Evolutionary conservation across 2,797 vertebrate species (phyloP).

Genomic region (Eulemur coronatus): DNA sequence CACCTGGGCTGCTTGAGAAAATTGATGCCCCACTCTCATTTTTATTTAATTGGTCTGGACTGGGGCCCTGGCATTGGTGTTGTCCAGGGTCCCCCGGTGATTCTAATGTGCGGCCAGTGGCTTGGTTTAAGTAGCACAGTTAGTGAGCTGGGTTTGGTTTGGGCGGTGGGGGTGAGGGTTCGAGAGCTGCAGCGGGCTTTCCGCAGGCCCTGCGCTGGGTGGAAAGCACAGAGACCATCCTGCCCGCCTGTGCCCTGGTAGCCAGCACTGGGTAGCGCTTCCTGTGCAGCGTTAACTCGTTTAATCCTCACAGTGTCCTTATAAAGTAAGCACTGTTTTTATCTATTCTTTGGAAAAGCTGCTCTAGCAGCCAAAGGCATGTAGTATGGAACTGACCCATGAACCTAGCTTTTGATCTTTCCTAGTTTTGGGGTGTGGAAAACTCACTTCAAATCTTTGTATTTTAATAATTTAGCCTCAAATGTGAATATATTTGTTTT

Average conservation of each 20-base stretch:
- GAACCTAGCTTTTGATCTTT: background rate
- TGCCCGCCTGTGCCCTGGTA: accelerated
- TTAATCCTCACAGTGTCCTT: background rate
- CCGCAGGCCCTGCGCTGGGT: background rate
- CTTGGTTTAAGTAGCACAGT: background rate
- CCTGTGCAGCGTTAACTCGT: background rate
- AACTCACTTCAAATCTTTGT: background rate
- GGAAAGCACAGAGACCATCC: background rate
- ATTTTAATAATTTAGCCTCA: slow-evolving; percentile 31
- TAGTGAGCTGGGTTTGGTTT: background rate
- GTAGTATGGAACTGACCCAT: background rate
- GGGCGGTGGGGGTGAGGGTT: background rate
- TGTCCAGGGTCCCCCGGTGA: background rate
- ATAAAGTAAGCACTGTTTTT: background rate
- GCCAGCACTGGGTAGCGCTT: background rate
- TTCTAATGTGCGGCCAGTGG: background rate
- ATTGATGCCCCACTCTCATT: background rate
- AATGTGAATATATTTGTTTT: background rate
- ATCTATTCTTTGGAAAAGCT: background rate
- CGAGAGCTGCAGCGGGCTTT: background rate
- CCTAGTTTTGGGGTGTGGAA: background rate
- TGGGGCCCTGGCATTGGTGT: background rate
- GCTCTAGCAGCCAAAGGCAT: background rate
- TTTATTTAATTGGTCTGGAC: background rate
- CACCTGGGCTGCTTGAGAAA: background rate